Percentiles rank a stretch among this genome's conserved stretches.
These are phyloP conservation scores for Echinarachnius parma DNA, from an alignment of 53 echinoderm and acorn worm species.

Conservation along the genomic window DNA sequence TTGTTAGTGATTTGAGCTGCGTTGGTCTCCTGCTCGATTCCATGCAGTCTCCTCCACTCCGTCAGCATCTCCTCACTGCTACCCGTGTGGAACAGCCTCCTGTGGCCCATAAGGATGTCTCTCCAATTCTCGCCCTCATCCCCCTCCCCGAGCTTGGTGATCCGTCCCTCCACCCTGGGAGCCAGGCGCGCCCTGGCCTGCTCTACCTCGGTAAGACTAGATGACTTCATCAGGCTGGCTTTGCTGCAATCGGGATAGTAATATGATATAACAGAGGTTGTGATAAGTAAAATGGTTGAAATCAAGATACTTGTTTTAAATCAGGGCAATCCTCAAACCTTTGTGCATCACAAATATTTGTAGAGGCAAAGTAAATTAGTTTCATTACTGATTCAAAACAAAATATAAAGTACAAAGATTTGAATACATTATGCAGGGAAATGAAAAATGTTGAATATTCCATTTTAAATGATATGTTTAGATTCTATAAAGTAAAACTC, in stretches of 20 bases:
- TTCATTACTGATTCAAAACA: too few species aligned
- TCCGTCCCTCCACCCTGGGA: constrained; percentile 70
- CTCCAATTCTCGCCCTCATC: constrained; percentile 21
- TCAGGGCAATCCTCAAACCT: not conserved
- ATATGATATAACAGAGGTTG: not conserved
- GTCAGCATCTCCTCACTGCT: constrained; percentile 45
- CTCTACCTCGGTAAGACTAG: constrained; percentile 53
- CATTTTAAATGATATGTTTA: too few species aligned
- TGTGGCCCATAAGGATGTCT: constrained; percentile 31
- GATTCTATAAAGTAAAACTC: too few species aligned
- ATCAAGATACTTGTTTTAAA: not conserved
- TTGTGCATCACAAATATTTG: too few species aligned
- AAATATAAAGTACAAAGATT: too few species aligned
- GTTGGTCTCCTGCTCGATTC: constrained; percentile 14
- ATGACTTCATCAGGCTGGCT: constrained; percentile 47
- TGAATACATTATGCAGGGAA: too few species aligned
- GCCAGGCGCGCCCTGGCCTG: constrained; percentile 52
- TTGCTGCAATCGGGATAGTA: constrained; percentile 25
- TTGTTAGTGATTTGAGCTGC: not conserved
- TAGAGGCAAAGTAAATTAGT: too few species aligned
- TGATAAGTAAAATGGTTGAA: not conserved
- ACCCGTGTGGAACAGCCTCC: constrained; percentile 43
- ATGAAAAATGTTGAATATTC: too few species aligned
- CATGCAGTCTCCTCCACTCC: constrained; percentile 19
- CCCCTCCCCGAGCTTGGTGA: constrained; percentile 46